Conservation (phyloP, 2,888 invertebrate genomes). For the Laspeyria flexula region DNA sequence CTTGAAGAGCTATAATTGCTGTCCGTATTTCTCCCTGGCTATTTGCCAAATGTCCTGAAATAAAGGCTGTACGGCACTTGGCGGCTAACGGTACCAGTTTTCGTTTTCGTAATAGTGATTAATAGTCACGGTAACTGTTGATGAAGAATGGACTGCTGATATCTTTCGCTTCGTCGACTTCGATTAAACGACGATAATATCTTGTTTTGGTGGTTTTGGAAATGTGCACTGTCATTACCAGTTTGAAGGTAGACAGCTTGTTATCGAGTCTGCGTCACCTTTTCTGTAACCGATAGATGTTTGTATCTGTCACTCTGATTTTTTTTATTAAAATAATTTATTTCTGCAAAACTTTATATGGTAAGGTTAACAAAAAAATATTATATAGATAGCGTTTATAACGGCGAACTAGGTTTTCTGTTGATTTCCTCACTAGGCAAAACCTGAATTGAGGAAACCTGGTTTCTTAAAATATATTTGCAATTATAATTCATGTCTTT, state of each 20-base stretch:
- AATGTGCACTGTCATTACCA: not conserved
- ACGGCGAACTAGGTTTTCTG: no score
- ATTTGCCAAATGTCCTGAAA: conserved; percentile 28
- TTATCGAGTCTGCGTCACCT: no score
- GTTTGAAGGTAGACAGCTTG: not conserved
- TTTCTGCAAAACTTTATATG: no score
- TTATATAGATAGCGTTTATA: no score
- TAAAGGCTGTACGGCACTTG: conserved; percentile 21
- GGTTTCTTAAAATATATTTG: no score
- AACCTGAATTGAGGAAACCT: no score
- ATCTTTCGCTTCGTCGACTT: not conserved
- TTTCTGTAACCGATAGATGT: no score
- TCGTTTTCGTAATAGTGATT: conserved; percentile 23
- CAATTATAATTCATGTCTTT: no score
- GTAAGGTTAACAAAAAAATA: no score
- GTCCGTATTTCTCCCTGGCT: conserved; percentile 23
- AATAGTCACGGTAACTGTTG: conserved; percentile 13
- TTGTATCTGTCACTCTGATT: no score
- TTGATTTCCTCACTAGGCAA: no score
- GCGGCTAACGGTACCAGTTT: conserved; percentile 21
- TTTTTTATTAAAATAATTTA: no score
- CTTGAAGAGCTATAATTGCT: not conserved
- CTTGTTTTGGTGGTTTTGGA: not conserved
- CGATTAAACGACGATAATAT: not conserved
- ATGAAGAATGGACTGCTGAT: conserved; percentile 15